phyloP scores from a whole-genome alignment of 2,113 vertebrate species.

The Gallinago jamesoni region DNA sequence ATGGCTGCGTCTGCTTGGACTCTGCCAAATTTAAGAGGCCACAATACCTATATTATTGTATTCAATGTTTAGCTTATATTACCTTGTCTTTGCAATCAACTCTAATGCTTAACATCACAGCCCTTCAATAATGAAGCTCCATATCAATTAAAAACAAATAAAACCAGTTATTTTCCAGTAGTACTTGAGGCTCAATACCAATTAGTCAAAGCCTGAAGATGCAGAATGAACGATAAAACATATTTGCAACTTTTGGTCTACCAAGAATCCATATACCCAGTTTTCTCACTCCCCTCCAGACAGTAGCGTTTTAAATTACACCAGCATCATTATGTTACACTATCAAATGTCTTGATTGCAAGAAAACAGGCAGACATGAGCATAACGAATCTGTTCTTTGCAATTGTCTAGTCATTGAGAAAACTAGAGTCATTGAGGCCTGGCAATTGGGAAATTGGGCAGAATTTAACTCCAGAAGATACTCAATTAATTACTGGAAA shows the following conservation, averaged over 20 bases:
- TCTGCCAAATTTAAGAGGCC: constrained; percentile 10
- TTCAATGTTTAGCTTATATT: background rate
- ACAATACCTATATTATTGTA: background rate
- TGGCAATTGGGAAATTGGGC: background rate
- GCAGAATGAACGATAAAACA: background rate
- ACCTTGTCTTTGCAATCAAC: constrained; percentile 4
- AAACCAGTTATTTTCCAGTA: background rate
- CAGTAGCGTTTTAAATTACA: background rate
- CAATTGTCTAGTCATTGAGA: background rate
- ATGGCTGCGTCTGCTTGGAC: constrained; percentile 17
- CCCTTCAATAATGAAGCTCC: background rate
- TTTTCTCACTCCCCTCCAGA: background rate
- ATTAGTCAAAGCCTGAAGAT: background rate
- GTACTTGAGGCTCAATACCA: background rate
- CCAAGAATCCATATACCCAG: background rate
- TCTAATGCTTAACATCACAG: background rate
- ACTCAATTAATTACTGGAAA: background rate
- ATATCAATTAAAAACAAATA: constrained; percentile 16
- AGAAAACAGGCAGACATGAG: background rate
- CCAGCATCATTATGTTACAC: background rate
- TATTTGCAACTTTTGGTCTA: background rate
- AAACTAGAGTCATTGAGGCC: background rate
- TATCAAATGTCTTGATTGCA: background rate
- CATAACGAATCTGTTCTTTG: background rate
- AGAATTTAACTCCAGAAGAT: background rate